Conservation (phyloP, 2,113 vertebrate species). For the Anhinga rufa region DNA sequence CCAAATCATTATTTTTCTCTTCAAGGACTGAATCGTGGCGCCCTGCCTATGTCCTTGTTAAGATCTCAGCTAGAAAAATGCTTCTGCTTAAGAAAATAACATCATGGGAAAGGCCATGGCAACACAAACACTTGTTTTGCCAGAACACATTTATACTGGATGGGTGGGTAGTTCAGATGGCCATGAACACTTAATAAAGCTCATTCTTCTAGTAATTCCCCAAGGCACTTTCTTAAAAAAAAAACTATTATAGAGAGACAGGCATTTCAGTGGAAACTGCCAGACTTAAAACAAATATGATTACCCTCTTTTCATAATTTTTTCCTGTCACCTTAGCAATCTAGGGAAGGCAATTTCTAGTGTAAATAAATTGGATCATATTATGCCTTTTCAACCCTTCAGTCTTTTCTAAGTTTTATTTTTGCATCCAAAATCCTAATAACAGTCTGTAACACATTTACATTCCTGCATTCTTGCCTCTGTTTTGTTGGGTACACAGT, state of each 20-base stretch:
- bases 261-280: conserved; percentile 18
- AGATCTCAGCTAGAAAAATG: conserved; percentile 56
- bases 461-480: conserved; percentile 58
- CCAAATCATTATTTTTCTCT: conserved; percentile 24
- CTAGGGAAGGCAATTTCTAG: neutral
- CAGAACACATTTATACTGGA: conserved; percentile 64
- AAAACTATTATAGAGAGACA: conserved; percentile 3
- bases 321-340: conserved; percentile 23
- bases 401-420: neutral
- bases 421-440: conserved; percentile 31
- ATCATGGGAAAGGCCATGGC: conserved; percentile 62
- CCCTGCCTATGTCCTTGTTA: conserved; percentile 50
- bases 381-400: neutral
- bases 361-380: neutral
- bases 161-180: conserved; percentile 57
- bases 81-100: conserved; percentile 72
- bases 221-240: conserved; percentile 31
- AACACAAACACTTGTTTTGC: conserved; percentile 70
- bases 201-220: conserved; percentile 66
- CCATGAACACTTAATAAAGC: conserved; percentile 64
- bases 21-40: conserved; percentile 28
- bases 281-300: conserved; percentile 3
- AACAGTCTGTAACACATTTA: conserved; percentile 49
- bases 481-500: conserved; percentile 52
- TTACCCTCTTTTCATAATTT: neutral